Evolutionary conservation across 2,888 invertebrate genomes (phyloP).

Genomic region (Lasioglossum lativentre): DNA sequence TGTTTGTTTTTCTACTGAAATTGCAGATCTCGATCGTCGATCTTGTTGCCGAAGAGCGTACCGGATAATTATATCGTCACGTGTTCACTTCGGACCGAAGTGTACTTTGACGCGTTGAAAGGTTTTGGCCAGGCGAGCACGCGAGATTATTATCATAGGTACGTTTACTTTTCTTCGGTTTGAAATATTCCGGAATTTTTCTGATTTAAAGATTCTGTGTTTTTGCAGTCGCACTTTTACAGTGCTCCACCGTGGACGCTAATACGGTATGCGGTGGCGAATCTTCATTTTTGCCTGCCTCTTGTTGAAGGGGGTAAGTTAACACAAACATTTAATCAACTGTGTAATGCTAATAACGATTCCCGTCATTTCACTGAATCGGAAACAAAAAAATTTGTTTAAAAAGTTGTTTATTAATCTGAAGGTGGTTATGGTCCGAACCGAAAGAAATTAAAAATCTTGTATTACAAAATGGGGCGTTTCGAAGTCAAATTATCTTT

Average conservation of each 20-base stretch:
- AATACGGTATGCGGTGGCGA: constrained; percentile 85
- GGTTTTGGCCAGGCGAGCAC: constrained; percentile 6
- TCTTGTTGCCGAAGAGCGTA: not conserved
- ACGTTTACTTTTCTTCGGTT: not conserved
- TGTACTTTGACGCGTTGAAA: not conserved
- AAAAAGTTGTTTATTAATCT: no score
- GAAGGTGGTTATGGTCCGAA: no score
- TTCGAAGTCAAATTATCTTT: no score
- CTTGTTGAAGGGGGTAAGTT: constrained; percentile 85
- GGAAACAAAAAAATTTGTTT: no score
- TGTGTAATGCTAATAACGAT: no score
- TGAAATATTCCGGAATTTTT: not conserved
- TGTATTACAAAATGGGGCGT: not conserved
- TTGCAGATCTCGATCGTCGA: constrained; percentile 40
- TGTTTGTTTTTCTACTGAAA: constrained; percentile 7
- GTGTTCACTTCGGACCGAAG: not conserved
- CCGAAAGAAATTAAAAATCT: no score
- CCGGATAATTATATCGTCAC: constrained; percentile 2
- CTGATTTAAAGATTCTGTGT: not conserved
- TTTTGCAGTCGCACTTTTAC: constrained; percentile 64
- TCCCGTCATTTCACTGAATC: no score
- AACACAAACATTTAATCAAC: not conserved
- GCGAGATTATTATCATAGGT: constrained; percentile 32
- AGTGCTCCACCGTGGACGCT: constrained; percentile 80
- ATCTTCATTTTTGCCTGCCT: constrained; percentile 85